Evolutionary conservation across 37 sponge, comb jelly and placozoan genomes (phyloP).

Genomic region (Aplysina aerophoba): DNA sequence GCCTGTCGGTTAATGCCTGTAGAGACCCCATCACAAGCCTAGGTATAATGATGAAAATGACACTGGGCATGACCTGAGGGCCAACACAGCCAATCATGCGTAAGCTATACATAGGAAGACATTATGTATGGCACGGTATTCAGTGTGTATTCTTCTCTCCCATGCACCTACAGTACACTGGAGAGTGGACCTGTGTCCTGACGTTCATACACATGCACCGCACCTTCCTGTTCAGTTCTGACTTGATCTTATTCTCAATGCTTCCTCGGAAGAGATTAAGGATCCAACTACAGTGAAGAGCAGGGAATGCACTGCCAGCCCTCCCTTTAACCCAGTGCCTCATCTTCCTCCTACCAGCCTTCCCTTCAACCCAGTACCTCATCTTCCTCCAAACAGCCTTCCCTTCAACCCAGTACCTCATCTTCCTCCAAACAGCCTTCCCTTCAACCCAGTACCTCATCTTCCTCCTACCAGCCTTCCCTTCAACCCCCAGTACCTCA

Average conservation of each 20-base stretch:
- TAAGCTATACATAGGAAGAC: no score
- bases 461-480: no score
- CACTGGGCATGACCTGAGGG: no score
- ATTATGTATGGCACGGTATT: no score
- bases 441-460: no score
- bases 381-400: background rate
- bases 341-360: slow-evolving; percentile 13
- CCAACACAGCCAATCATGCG: no score
- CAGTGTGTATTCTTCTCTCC: no score
- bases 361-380: background rate
- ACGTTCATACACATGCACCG: no score
- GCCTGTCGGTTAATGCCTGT: slow-evolving; percentile 43
- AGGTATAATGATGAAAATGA: background rate
- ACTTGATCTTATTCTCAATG: slow-evolving; percentile 70
- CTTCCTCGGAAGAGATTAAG: slow-evolving; percentile 76
- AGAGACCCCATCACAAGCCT: slow-evolving; percentile 6
- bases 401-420: no score
- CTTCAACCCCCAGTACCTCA: background rate
- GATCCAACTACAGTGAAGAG: slow-evolving; percentile 67
- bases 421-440: no score
- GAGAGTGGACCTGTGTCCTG: no score
- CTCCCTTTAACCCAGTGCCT: background rate
- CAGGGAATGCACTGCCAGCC: background rate
- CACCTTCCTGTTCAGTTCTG: slow-evolving; percentile 63
- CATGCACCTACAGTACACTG: no score